phyloP scores from a whole-genome alignment of 2,888 invertebrate genomes.

The Conomelus anceps region DNA sequence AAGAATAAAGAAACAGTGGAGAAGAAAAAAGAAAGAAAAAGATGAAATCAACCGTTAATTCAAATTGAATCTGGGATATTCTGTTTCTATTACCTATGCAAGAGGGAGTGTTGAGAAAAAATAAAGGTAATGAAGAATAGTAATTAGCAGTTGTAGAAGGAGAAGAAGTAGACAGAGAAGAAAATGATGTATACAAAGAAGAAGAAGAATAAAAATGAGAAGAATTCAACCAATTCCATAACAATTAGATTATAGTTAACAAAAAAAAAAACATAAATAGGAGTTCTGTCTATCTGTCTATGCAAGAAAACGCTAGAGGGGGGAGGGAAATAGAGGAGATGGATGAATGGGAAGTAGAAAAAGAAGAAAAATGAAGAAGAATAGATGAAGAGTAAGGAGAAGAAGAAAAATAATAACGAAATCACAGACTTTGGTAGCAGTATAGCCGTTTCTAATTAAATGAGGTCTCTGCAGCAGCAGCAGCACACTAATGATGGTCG shows the following conservation, averaged over 20 bases:
- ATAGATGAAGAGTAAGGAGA: not conserved
- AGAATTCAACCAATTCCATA: too few species aligned
- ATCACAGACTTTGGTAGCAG: too few species aligned
- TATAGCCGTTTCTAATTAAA: too few species aligned
- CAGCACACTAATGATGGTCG: too few species aligned
- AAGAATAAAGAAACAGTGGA: not conserved
- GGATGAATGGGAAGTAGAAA: not conserved
- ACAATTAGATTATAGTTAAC: not conserved
- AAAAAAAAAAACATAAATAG: not conserved
- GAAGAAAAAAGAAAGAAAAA: not conserved
- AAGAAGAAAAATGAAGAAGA: not conserved
- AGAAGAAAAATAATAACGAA: constrained; percentile 7
- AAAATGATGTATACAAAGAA: not conserved
- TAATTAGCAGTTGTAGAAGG: not conserved
- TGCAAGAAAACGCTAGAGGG: not conserved
- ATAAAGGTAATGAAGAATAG: not conserved
- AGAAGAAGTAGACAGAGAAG: not conserved
- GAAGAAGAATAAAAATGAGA: not conserved
- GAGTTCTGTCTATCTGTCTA: too few species aligned
- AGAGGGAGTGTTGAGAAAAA: too few species aligned
- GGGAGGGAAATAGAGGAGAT: not conserved
- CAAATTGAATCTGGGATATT: too few species aligned
- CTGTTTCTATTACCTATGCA: too few species aligned
- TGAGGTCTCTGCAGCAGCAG: too few species aligned
- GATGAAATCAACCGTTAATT: too few species aligned